Evolutionary conservation across 2,113 vertebrate species (phyloP), one percentile per base, ranked within the genome.

Genomic region (Atractosteus spatula): DNA sequence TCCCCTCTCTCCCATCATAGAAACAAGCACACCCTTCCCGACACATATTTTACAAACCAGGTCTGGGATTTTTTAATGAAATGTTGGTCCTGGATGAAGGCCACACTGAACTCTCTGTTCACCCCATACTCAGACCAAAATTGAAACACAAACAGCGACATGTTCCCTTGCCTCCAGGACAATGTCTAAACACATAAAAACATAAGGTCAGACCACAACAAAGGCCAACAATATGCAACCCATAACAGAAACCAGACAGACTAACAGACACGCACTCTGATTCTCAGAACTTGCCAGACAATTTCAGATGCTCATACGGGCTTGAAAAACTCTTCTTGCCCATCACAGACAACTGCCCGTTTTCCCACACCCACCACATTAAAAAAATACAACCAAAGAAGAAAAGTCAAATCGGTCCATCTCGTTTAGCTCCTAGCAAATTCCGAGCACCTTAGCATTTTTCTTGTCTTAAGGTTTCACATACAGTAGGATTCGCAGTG

Each of bases 61-160:
- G 54, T 41, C 77, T 82, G 66, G 47, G 5, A 80, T 86, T 86
- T 87, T 87, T 74, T 70, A 86, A 80, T 87, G 74, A 85, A 80
- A 78, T 75, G 65, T 55, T 77, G 77, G 76, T 74, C 57, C 71
- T 70, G 81, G 77, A 78, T 85, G 17, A 75, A 79, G 70, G 71
- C 56, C 43, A n/a, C 59, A 70, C 62, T 78, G 83, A 88, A 86
- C 80, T 82, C 57, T 16, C 44, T 13, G 45, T 47, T 47, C 45
- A 17, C 51, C 66, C 74, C 74, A 62, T 78, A 70, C 78, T 80
- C 74, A 51, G 72, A 68, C 73, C 64, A 59, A 67, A 79, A 77
- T 74, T 78, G 79, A 81, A 81, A 84, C 74, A 80, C 82, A 76
- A 86, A 76, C 68, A 45, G 54, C 29, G 71, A 41, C 75, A 78